Base-by-base conservation (phyloP, 2,888 invertebrate species). In the Pegoplata infirma region DNA sequence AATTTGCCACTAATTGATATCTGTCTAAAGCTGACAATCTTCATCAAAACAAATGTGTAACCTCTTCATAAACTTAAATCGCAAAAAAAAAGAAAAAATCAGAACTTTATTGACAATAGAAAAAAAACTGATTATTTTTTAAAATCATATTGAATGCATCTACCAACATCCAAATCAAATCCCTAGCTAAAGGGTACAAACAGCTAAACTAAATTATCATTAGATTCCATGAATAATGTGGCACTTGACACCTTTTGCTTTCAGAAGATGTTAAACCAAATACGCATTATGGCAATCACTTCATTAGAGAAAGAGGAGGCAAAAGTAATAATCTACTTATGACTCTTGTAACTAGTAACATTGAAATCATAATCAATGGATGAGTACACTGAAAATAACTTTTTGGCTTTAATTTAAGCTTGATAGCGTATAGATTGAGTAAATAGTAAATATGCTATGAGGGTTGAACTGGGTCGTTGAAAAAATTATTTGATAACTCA, bases 161-260 rank as follows among this genome's bases (percentile, higher is more conserved):
- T n/a, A 49, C 28, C 12, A 51, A 32, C 12, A 25, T 40, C 36
- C 56, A 77, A 44, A 28, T 32, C 55, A 68, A 36, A 28, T 56
- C 25, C 28, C 36, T 56, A 16, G 44, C 47, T 28, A 61, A 55
- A 55, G 69, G 76, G 66, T 46, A 64, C n/a, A 44, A 16, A 40
- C 28, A 61, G 14, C 10, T 23, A 44, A 64, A 58, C 71, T 77
- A 77, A 77, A 80, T 80, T 67, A 80, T 77, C 53, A 75, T 77
- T 77, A 77, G 74, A 74, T 47, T 61, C 28, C 53, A 74, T 72
- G 77, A 80, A 64, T 68, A 80, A 77, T 80, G 74, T 71, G 63
- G 56, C 77, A 77, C 71, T 67, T 80, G 69, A 69, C 77, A 72
- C 67, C 63, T 77, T 61, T 67, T 58, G 66, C 36, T 40, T n/a